Conservation (phyloP, 2,113 vertebrate genomes). For the Oriolus oriolus region DNA sequence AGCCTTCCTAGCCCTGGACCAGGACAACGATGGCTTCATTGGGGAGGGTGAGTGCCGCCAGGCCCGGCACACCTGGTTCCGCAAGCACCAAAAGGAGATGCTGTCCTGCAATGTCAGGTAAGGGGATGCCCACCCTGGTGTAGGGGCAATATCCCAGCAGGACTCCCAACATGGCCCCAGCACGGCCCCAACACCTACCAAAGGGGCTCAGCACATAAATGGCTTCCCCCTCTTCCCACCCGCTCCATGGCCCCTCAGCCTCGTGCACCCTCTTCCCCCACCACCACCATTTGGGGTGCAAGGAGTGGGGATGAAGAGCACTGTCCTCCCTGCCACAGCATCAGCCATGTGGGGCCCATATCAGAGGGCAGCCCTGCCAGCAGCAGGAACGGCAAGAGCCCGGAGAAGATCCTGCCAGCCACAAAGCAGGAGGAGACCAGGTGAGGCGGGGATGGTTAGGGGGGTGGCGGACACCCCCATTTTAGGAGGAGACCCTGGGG, state of each 20-base stretch:
- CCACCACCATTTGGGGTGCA: not conserved
- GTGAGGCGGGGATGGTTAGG: conserved; percentile 49
- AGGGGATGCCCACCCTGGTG: accelerated
- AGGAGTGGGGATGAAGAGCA: accelerated
- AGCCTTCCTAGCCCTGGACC: conserved; percentile 79
- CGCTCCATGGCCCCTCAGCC: not conserved
- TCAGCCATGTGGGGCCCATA: conserved; percentile 93
- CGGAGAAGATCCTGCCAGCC: conserved; percentile 64
- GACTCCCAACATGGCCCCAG: accelerated
- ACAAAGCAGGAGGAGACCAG: conserved; percentile 77
- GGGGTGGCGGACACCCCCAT: accelerated
- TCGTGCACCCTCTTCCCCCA: not conserved
- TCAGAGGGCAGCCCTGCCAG: conserved; percentile 89
- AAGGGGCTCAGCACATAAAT: accelerated
- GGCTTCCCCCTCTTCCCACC: accelerated
- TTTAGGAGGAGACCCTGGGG: accelerated
- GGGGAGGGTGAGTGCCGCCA: conserved; percentile 76
- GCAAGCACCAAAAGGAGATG: conserved; percentile 80
- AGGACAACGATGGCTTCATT: conserved; percentile 75
- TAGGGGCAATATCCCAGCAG: accelerated
- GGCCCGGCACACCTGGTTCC: conserved; percentile 86
- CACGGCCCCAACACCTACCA: not conserved
- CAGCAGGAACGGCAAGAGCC: conserved; percentile 79
- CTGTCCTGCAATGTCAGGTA: conserved; percentile 92
- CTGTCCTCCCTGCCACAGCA: conserved; percentile 60